A percentile compares a stretch with the other conserved stretches of the same genome.
These are phyloP conservation scores for Siniperca knerii DNA, from an alignment of 2,113 vertebrate species.

Conservation along the genomic window DNA sequence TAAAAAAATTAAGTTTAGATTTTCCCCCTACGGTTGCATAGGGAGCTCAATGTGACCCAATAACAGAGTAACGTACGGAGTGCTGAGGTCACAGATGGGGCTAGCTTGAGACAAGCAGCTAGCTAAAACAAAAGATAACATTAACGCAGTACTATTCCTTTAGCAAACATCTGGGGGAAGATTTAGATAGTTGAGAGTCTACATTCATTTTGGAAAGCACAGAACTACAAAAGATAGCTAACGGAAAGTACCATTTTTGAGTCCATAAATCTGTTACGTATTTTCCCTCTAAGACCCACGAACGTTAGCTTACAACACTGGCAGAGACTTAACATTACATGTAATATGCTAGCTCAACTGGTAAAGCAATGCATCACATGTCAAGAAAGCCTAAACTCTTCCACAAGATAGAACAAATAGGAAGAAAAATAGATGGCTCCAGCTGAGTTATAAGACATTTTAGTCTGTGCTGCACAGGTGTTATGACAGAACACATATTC, in stretches of 20 bases:
- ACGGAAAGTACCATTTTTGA: neutral
- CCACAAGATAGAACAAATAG: too few species aligned
- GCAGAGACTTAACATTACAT: neutral
- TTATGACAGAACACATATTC: neutral
- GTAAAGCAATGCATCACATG: too few species aligned
- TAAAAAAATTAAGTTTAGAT: neutral
- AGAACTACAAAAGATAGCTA: too few species aligned
- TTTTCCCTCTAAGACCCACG: neutral
- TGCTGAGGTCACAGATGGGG: too few species aligned
- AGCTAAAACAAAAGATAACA: too few species aligned
- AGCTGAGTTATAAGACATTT: neutral
- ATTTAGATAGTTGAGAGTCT: too few species aligned
- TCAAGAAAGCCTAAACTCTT: too few species aligned
- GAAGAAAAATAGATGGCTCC: neutral
- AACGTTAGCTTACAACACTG: too few species aligned
- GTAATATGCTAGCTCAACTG: neutral
- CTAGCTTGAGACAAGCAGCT: too few species aligned
- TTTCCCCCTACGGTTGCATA: neutral
- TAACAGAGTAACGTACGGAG: neutral
- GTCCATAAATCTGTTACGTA: neutral
- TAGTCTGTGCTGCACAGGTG: neutral
- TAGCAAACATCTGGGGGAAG: too few species aligned
- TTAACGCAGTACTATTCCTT: too few species aligned
- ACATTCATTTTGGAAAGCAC: too few species aligned
- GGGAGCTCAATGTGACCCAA: neutral